phyloP scores from a whole-genome alignment of 2,797 vertebrate species.

The Threskiornis aethiopicus region DNA sequence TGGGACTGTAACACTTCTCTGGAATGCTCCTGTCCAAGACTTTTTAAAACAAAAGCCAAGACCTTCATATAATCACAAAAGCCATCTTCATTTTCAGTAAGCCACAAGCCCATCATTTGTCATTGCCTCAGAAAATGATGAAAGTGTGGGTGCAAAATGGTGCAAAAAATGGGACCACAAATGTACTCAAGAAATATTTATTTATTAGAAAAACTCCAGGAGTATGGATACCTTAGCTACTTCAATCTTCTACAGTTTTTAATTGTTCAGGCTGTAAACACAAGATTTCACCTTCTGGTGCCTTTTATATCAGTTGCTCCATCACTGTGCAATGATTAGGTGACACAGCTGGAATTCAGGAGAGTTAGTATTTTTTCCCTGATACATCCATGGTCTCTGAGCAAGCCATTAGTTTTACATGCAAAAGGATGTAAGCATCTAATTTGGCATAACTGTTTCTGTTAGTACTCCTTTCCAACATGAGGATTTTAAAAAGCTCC shows the following conservation, averaged over 20 bases:
- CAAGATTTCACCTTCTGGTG: not conserved
- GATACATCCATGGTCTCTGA: not conserved
- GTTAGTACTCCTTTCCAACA: not conserved
- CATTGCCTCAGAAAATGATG: not conserved
- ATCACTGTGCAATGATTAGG: not conserved
- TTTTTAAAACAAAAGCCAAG: not conserved
- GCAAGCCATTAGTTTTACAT: not conserved
- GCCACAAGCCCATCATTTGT: not conserved
- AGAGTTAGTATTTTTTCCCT: not conserved
- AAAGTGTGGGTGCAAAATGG: not conserved
- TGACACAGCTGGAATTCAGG: not conserved
- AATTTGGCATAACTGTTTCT: not conserved
- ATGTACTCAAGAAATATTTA: not conserved
- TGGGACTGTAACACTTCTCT: not conserved
- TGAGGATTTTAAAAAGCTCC: not conserved
- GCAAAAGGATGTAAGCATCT: not conserved
- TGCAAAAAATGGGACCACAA: not conserved
- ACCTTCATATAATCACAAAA: not conserved
- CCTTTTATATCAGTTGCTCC: not conserved
- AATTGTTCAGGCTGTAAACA: not conserved
- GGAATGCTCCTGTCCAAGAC: not conserved
- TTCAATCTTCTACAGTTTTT: not conserved
- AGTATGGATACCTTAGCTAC: not conserved
- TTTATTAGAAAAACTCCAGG: not conserved
- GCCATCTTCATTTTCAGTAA: not conserved